Evolutionary conservation across 1,140 invertebrate genomes (phyloP).

Genomic region (Melipona quadrifasciata): DNA sequence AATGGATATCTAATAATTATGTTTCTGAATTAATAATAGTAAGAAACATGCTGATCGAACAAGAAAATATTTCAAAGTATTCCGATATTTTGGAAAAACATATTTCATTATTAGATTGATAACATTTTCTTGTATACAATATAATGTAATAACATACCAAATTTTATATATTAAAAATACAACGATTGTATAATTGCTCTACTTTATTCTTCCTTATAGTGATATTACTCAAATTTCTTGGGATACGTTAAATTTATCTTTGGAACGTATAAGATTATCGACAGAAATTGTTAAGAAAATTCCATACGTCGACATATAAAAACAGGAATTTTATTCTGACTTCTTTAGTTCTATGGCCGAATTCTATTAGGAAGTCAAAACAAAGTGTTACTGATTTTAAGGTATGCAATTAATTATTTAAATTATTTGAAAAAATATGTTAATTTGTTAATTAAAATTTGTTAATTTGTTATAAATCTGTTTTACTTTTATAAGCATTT

Average conservation of each 20-base stretch:
- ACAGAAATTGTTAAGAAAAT: constrained; percentile 70
- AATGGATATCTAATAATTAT: constrained; percentile 19
- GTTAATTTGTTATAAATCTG: constrained; percentile 1
- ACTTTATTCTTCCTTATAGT: constrained; percentile 67
- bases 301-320: constrained; percentile 78
- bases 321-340: constrained; percentile 87
- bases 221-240: constrained; percentile 73
- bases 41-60: constrained; percentile 31
- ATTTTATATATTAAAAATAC: neutral
- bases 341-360: constrained; percentile 85
- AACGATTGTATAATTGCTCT: neutral
- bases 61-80: constrained; percentile 35
- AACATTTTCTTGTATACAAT: constrained; percentile 8
- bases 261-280: constrained; percentile 78
- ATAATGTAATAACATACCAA: constrained; percentile 12
- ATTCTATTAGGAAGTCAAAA: constrained; percentile 79
- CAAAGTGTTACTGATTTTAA: constrained; percentile 77
- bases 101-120: constrained; percentile 65
- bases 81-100: constrained; percentile 60
- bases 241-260: constrained; percentile 71
- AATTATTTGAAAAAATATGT: constrained; percentile 48
- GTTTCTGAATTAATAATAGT: constrained; percentile 55
- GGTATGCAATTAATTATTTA: constrained; percentile 56
- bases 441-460: constrained; percentile 5
- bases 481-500: constrained; percentile 74